These are phyloP conservation scores for Sclerodermus sp. DNA, from an alignment of 2,888 invertebrate species.

Conservation along the genomic window DNA sequence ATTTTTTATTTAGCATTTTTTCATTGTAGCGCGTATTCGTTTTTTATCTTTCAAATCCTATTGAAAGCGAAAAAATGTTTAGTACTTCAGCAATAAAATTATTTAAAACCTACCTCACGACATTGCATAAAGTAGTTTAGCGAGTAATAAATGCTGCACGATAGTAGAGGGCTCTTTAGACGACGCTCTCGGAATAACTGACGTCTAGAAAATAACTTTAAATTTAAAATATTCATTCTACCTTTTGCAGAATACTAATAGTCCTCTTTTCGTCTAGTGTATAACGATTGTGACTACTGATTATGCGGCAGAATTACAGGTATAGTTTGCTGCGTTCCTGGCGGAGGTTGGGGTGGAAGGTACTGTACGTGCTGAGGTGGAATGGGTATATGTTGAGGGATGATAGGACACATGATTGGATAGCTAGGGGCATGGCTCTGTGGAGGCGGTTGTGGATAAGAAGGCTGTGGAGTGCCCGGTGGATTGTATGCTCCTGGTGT, in stretches of 20 bases:
- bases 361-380: slow-evolving; percentile 62
- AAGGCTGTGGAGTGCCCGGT: slow-evolving; percentile 57
- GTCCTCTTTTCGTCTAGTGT: slow-evolving; percentile 42
- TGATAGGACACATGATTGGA: slow-evolving; percentile 65
- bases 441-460: slow-evolving; percentile 65
- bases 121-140: not conserved
- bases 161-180: too few species aligned
- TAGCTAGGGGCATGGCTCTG: slow-evolving; percentile 61
- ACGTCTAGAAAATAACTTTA: slow-evolving; percentile 34
- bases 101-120: too few species aligned
- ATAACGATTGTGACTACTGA: slow-evolving; percentile 58
- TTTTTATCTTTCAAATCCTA: too few species aligned
- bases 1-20: too few species aligned
- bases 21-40: too few species aligned
- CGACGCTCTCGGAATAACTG: not conserved
- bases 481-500: slow-evolving; percentile 63
- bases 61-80: too few species aligned
- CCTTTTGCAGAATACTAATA: slow-evolving; percentile 38
- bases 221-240: slow-evolving; percentile 36
- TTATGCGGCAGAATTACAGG: slow-evolving; percentile 58
- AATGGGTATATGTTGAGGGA: slow-evolving; percentile 57
- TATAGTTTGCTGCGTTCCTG: slow-evolving; percentile 56
- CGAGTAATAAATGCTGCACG: too few species aligned
- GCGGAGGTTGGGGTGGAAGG: slow-evolving; percentile 60
- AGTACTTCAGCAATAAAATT: too few species aligned